A percentile compares a stretch with the other conserved stretches of the same genome.
These are phyloP conservation scores for Ophion obscuratus DNA, from an alignment of 2,888 invertebrate genomes.

Conservation along the genomic window DNA sequence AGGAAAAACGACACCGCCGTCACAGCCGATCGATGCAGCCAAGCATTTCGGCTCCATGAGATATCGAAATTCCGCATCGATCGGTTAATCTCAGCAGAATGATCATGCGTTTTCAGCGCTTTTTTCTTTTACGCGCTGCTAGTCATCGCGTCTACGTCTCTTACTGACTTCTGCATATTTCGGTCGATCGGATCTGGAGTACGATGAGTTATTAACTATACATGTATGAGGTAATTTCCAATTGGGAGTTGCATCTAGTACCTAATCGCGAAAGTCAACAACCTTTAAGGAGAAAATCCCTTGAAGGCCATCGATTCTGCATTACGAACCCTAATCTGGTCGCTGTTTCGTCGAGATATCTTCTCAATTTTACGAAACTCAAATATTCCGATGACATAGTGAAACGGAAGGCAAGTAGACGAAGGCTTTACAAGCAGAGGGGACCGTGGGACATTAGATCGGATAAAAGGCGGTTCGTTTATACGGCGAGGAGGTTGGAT, in stretches of 20 bases:
- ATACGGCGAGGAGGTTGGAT: slow-evolving; percentile 6
- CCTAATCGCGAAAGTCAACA: not conserved
- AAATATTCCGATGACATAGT: not conserved
- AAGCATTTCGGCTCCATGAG: slow-evolving; percentile 37
- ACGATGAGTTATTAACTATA: not conserved
- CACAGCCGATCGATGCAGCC: slow-evolving; percentile 46
- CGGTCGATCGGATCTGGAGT: not conserved
- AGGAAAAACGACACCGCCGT: slow-evolving; percentile 35
- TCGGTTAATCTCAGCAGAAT: slow-evolving; percentile 27
- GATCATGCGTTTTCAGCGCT: not conserved
- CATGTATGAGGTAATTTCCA: not conserved
- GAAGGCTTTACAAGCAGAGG: not conserved
- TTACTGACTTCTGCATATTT: slow-evolving; percentile 10
- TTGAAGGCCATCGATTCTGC: not conserved
- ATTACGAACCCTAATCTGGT: not conserved
- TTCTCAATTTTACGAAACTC: not conserved
- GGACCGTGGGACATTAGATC: not conserved
- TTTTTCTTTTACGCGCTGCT: slow-evolving; percentile 1
- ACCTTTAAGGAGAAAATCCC: not conserved
- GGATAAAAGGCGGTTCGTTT: slow-evolving; percentile 3
- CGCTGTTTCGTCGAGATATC: not conserved
- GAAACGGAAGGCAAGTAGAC: not conserved
- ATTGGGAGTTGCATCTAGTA: not conserved
- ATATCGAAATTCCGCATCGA: slow-evolving; percentile 67
- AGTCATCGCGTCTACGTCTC: not conserved